These are phyloP conservation scores for Heloderma charlesbogerti DNA, from an alignment of 2,113 vertebrate genomes.

Conservation along the genomic window DNA sequence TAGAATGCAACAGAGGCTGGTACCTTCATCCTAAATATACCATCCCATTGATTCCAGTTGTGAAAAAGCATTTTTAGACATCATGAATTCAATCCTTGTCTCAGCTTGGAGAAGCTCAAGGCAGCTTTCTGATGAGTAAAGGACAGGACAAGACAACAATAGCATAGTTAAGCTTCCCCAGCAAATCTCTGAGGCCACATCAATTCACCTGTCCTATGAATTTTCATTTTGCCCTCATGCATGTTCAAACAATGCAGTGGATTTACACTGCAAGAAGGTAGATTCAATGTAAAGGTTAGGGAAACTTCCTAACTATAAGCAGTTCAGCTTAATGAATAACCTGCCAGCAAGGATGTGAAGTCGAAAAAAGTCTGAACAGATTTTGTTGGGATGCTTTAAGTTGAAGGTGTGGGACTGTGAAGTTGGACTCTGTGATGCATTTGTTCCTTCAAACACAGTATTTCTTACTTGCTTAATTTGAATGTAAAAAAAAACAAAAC, in stretches of 20 bases:
- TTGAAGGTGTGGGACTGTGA: not conserved
- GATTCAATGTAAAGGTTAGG: not conserved
- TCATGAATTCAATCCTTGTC: not conserved
- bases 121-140: not conserved
- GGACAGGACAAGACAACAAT: not conserved
- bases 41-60: not conserved
- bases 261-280: not conserved
- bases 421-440: not conserved
- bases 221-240: not conserved
- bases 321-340: not conserved
- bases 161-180: not conserved
- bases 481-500: not conserved
- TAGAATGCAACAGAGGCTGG: not conserved
- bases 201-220: not conserved
- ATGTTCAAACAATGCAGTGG: not conserved
- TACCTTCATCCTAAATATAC: not conserved
- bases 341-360: not conserved
- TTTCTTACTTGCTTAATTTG: not conserved
- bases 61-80: not conserved
- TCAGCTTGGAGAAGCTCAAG: not conserved
- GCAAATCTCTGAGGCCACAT: not conserved
- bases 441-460: not conserved
- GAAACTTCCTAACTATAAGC: not conserved
- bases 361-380: not conserved
- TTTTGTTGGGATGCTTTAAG: not conserved